Percentiles rank a stretch among this genome's conserved stretches.
Evolutionary conservation across 2,888 invertebrate genomes (phyloP).

Genomic region (Philopedon plagiatum): DNA sequence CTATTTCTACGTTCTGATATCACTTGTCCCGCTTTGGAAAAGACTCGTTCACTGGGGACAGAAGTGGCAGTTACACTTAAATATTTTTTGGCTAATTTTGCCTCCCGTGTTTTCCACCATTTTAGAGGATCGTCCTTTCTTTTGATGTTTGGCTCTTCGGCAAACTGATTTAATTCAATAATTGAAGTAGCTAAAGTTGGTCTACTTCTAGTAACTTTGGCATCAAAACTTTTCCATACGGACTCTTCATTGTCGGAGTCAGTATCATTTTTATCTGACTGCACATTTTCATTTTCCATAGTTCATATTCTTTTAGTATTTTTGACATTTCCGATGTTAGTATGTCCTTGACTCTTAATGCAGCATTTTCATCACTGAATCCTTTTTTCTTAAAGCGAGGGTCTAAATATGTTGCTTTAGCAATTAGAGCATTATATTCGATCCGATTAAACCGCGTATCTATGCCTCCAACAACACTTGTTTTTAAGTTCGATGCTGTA

Average conservation of each 20-base stretch:
- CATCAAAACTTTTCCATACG: slow-evolving; percentile 12
- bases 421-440: neutral
- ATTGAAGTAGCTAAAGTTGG: slow-evolving; percentile 29
- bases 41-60: slow-evolving; percentile 22
- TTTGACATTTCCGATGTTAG: slow-evolving; percentile 6
- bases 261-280: neutral
- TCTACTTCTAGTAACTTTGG: neutral
- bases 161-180: slow-evolving; percentile 17
- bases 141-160: slow-evolving; percentile 28
- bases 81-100: slow-evolving; percentile 16
- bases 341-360: neutral
- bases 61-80: slow-evolving; percentile 17
- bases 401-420: slow-evolving; percentile 10
- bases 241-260: neutral
- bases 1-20: slow-evolving; percentile 12
- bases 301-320: neutral
- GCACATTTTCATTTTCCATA: neutral
- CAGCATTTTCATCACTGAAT: neutral
- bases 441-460: neutral
- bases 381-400: slow-evolving; percentile 7
- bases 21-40: slow-evolving; percentile 21
- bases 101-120: slow-evolving; percentile 64
- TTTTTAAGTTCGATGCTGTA: neutral
- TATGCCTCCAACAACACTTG: neutral
- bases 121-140: slow-evolving; percentile 30